Base-by-base conservation (phyloP, 1,140 invertebrate genomes). In the Cepaea nemoralis region DNA sequence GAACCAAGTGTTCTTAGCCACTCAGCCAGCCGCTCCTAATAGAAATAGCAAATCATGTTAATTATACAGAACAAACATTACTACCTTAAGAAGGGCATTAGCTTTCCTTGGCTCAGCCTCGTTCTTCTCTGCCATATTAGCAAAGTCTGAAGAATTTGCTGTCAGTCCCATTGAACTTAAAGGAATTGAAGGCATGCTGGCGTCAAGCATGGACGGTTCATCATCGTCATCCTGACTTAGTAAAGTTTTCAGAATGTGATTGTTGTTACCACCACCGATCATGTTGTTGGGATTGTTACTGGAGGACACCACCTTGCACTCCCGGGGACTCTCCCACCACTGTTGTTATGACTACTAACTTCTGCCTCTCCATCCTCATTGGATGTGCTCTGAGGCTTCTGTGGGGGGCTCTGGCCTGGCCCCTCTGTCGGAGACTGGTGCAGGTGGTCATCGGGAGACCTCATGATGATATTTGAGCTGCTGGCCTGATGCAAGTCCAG, bases 161-260 rank as follows among this genome's bases (percentile, higher is more conserved):
- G 87, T 73, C 77, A 85, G 37, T 40, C 55, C 35, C 33, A 31
- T 27, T 35, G 33, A 39, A 10, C 69, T 55, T 83, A 86, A 39
- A 77, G 82, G 75, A 82, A 80, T 55, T 31, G 78, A 80, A n/a
- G 77, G 71, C 35, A 35, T 82, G 82, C 55, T 83, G 8, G 73
- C 66, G 31, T 83, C 82, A 77, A 85, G 83, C 48, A 83, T 80
- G 71, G 39, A 75, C 3, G 63, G 55, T 14, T 83, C 85, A 19
- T 88, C 85, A 59, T 95, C 95, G 78, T 97, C 96, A 83, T 97
- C 96, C 87, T 95, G 94, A 89, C 96, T 96, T 63, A 97, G 91
- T 87, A 97, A 90, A 78, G 94, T 94, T 89, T 96, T 96, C 63
- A 96, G 91, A 88, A 96, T 95, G 83, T 91, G 90, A 89, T 94